Evolutionary conservation across 2,113 vertebrate genomes (phyloP), one percentile per base, ranked within the genome.

Genomic region (Silurus meridionalis): DNA sequence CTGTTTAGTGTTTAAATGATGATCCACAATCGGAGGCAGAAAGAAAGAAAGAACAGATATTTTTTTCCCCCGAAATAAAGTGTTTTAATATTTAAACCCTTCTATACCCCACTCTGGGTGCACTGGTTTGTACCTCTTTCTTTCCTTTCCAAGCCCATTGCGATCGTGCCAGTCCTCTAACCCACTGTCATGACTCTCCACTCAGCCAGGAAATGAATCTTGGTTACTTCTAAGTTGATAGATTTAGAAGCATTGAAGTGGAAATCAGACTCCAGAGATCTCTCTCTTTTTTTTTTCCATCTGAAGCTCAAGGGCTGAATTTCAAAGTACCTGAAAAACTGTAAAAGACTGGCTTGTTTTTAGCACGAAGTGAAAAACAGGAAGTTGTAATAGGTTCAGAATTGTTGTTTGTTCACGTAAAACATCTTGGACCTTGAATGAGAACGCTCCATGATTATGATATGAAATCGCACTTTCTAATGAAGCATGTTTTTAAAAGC

Each of bases 1-100:
- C 85, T 90, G 89, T 83, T 90, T 66, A 23, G 50, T 64, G 84
- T 64, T 13, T 80, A 57, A 83, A 52, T 55, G 78, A 57, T 53
- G 25, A 52, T 48, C 71, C 53, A 80, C 67, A 78, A 53, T 85
- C 71, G 17, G 10, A 64, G 53, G 53, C n/a, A 57, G 84, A 60
- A 50, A 52, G 81, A 60, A 50, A 52, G 52, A 79, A 77, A 75
- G 84, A 83, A 66, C 19, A 61, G 77, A 61, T 61, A 11, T 28
- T 37, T 53, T 2, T 25, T 46, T 2, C 2, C 50, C 67, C 11
- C 58, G 28, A 50, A 25, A 53, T 23, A 13, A 19, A 5, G 50
- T 77, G 50, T 53, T 80, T 46, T 71, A 37, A 6, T 46, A 14
- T 74, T 46, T 19, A 46, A 46, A 71, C 19, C 21, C 69, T 50